Conservation (phyloP, 2,797 vertebrate genomes). For the Sardinella longiceps region DNA sequence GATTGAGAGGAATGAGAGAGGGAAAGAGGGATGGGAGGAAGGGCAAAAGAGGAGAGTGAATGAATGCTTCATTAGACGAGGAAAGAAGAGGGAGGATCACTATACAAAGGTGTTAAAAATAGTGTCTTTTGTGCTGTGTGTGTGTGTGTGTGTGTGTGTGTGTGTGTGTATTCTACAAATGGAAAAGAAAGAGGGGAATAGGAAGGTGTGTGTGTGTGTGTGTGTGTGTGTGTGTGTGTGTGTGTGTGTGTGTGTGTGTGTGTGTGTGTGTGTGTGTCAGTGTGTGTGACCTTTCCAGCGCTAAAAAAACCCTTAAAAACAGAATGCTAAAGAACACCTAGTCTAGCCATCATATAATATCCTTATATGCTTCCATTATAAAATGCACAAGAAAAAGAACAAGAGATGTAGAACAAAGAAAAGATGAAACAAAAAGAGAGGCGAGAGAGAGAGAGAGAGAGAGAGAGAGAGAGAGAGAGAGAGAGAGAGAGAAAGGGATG, state of each 20-base stretch:
- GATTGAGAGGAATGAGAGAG: not conserved
- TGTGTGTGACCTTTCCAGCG: not conserved
- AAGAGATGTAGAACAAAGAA: slow-evolving; percentile 31
- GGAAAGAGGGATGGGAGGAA: not conserved
- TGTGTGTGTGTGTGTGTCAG: not conserved
- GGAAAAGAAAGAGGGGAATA: no score
- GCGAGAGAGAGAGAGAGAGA: no score
- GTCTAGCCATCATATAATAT: no score
- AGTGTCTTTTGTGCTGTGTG: not conserved
- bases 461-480: no score
- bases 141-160: not conserved
- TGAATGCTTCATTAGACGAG: no score
- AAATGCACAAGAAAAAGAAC: not conserved
- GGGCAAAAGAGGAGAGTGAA: no score
- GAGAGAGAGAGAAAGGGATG: not conserved
- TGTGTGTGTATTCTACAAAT: not conserved
- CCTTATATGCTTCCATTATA: no score
- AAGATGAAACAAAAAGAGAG: slow-evolving; percentile 35
- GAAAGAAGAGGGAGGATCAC: no score
- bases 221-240: not conserved
- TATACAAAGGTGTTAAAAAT: no score
- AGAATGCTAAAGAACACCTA: no score
- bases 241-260: not conserved
- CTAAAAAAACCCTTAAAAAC: no score
- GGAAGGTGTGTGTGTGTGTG: no score